Conservation (phyloP, 2,113 vertebrate genomes). For the Columbina picui region DNA sequence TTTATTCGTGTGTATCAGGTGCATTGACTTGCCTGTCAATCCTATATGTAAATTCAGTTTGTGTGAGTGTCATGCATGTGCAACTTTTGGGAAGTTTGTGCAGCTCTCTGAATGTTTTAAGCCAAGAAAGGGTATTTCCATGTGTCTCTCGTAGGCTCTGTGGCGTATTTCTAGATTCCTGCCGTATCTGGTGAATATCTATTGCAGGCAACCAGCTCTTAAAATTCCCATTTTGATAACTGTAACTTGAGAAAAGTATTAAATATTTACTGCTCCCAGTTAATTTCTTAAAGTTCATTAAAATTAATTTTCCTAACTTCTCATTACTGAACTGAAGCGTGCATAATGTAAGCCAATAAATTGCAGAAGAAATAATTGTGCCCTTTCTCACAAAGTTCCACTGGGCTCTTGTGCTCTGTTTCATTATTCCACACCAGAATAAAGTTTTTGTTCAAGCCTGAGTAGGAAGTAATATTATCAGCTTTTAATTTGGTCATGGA, state of each 20-base stretch:
- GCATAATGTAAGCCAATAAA: background rate
- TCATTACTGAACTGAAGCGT: slow-evolving; percentile 19
- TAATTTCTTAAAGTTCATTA: background rate
- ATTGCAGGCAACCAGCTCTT: background rate
- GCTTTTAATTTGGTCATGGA: slow-evolving; percentile 88
- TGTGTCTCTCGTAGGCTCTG: background rate
- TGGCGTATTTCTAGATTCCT: background rate
- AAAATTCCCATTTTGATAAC: background rate
- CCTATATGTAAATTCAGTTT: background rate
- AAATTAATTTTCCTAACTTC: background rate
- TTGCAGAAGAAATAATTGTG: slow-evolving; percentile 1
- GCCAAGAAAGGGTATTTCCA: background rate
- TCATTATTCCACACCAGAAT: slow-evolving; percentile 41
- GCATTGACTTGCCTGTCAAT: background rate
- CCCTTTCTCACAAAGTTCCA: background rate
- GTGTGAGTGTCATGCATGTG: background rate
- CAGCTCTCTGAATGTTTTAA: background rate
- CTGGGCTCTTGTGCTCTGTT: slow-evolving; percentile 4
- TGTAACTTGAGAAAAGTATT: background rate
- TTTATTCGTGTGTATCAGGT: too few species aligned
- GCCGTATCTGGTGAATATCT: background rate
- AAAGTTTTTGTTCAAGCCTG: slow-evolving; percentile 67
- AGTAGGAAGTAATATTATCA: slow-evolving; percentile 76
- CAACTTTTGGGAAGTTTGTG: background rate
- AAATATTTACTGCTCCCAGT: background rate